phyloP scores from a whole-genome alignment of 2,888 invertebrate species.

The Boloria selene region DNA sequence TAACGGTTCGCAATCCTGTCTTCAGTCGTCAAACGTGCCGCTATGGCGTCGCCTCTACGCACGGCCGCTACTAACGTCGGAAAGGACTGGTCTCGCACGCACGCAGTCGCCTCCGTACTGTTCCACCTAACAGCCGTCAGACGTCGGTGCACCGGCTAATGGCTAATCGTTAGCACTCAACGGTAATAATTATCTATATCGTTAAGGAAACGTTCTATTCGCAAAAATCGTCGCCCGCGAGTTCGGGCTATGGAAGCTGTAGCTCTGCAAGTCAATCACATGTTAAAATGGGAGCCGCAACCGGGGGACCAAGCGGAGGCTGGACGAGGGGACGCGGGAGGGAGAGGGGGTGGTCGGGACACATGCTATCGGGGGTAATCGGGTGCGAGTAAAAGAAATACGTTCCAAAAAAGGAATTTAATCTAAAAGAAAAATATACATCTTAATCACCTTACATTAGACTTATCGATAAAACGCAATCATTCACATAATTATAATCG shows the following conservation, averaged over 20 bases:
- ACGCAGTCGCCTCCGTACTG: constrained; percentile 11
- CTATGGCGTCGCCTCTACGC: constrained; percentile 43
- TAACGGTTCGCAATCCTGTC: constrained; percentile 47
- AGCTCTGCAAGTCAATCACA: constrained; percentile 51
- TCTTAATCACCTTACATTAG: constrained; percentile 47
- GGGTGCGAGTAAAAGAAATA: constrained; percentile 52
- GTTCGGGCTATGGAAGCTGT: constrained; percentile 30
- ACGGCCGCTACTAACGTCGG: constrained; percentile 36
- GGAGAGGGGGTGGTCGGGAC: constrained; percentile 19
- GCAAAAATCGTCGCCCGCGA: constrained; percentile 27
- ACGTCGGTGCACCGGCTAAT: constrained; percentile 23
- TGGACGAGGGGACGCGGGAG: constrained; percentile 43
- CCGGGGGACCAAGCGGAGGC: constrained; percentile 51
- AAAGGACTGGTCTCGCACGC: not conserved
- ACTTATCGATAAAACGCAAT: constrained; percentile 45
- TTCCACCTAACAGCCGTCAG: constrained; percentile 30
- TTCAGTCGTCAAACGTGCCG: constrained; percentile 44
- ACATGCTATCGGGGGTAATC: constrained; percentile 40
- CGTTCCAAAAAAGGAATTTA: constrained; percentile 56
- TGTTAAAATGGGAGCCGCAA: constrained; percentile 52
- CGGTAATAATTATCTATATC: constrained; percentile 24
- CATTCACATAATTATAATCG: constrained; percentile 44
- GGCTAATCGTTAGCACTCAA: constrained; percentile 26
- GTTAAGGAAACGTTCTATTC: constrained; percentile 8
- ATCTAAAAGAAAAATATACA: constrained; percentile 55